These are phyloP conservation scores for Epizoanthus stellaris DNA, from an alignment of 92 coral and sea anemone species.

Conservation along the genomic window DNA sequence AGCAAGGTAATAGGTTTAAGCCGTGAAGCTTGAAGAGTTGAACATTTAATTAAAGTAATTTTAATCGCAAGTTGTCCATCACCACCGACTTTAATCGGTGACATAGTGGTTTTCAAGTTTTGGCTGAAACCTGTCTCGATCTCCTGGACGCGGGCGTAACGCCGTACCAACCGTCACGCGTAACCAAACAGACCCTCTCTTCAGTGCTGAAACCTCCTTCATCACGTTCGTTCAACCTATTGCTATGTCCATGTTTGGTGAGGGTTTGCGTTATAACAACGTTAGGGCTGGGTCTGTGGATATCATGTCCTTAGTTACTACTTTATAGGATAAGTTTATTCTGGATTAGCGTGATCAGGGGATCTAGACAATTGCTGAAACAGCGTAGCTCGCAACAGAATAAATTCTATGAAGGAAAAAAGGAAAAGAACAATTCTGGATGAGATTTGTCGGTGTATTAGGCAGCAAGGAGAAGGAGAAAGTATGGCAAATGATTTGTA, in stretches of 20 bases:
- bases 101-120: background rate
- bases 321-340: background rate
- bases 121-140: constrained; percentile 34
- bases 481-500: too few species aligned
- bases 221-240: background rate
- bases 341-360: background rate
- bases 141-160: background rate
- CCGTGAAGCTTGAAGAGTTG: background rate
- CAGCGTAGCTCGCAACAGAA: background rate
- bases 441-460: background rate
- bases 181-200: background rate
- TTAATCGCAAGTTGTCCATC: background rate
- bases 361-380: constrained; percentile 26
- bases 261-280: background rate
- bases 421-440: background rate
- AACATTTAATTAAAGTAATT: background rate
- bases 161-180: constrained; percentile 28
- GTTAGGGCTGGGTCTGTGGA: constrained; percentile 18
- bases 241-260: constrained; percentile 40
- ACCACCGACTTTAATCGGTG: background rate
- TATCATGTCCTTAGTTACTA: background rate
- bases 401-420: background rate
- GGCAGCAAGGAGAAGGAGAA: background rate
- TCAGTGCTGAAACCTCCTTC: constrained; percentile 32
- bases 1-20: background rate